Evolutionary conservation across 2,888 invertebrate genomes (phyloP).

Genomic region (Apodemia hepburni): DNA sequence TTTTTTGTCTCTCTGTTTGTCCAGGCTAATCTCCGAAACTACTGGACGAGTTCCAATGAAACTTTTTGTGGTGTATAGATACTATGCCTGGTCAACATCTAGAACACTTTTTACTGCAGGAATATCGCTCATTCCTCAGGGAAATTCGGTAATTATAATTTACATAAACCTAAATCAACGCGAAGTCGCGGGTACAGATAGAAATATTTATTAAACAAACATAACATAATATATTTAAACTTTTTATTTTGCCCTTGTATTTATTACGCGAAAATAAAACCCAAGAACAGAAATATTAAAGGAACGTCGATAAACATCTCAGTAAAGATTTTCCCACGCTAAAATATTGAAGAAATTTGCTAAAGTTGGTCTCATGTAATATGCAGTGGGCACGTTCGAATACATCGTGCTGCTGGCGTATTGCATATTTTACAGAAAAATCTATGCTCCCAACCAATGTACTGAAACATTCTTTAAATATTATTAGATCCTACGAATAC

Average conservation of each 20-base stretch:
- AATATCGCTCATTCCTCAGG: too few relatives aligned
- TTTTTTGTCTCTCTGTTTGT: too few relatives aligned
- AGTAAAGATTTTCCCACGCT: conserved; percentile 50
- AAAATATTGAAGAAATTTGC: conserved; percentile 70
- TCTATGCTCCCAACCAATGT: conserved; percentile 43
- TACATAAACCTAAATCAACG: too few relatives aligned
- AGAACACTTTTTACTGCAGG: too few relatives aligned
- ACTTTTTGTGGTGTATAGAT: too few relatives aligned
- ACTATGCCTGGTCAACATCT: too few relatives aligned
- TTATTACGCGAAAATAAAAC: conserved; percentile 7
- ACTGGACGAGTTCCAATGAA: too few relatives aligned
- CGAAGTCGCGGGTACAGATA: too few relatives aligned
- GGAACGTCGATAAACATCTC: conserved; percentile 27
- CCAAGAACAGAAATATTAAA: conserved; percentile 22
- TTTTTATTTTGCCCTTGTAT: neutral
- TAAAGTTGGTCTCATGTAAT: conserved; percentile 71
- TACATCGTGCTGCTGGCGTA: conserved; percentile 38
- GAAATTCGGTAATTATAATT: too few relatives aligned
- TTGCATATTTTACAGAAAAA: conserved; percentile 59
- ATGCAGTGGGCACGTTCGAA: conserved; percentile 45
- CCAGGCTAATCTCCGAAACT: too few relatives aligned
- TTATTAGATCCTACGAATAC: conserved; percentile 25
- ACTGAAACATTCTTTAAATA: conserved; percentile 37
- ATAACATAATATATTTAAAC: neutral
- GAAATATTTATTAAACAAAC: too few relatives aligned